Base-by-base conservation (phyloP, 1,140 invertebrate species). In the Amyelois transitella region DNA sequence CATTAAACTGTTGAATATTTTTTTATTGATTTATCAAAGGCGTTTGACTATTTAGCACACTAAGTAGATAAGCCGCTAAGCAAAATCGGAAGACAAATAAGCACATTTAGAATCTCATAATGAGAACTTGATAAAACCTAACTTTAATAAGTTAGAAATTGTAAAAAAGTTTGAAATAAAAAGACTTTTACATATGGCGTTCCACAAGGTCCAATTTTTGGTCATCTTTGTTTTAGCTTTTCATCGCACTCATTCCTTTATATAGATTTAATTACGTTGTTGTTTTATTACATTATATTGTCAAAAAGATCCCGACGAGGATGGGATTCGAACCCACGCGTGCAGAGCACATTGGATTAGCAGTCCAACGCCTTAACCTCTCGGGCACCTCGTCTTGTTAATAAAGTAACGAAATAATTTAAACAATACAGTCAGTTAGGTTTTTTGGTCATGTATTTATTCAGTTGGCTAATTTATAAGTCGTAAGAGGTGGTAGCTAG, bases 341-440 rank as follows among this genome's bases (percentile, higher is more conserved):
- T 93, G 94, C 89, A 90, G 89, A 90, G 88, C 89, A 89, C 89
- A 90, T 90, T 90, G 90, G 90, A 90, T 84, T 93, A 94, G 93
- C 93, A 94, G 93, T 94, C 93, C 93, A 94, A 94, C 93, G 93
- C 93, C 94, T 94, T 94, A 94, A 94, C 93, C 93, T 93, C 93
- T 94, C 94, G 94, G 94, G 93, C 94, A 94, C 93, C 93, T 94
- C 93, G 93, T 94, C 93, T 64, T 64, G 58, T 68, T 10, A 10
- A 43, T 10, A 43, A 43, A 6, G 18, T 43, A 6, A 17, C 7
- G 12, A 28, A 28, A 6, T 4, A n/a, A n/a, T n/a, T n/a, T n/a
- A n/a, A n/a, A n/a, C n/a, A n/a, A n/a, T n/a, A n/a, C n/a, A n/a
- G n/a, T n/a, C n/a, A 1, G 7, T 28, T 4, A 8, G 7, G 7